Base-by-base conservation (phyloP, 1,140 invertebrate species). In the Neoseiulus cucumeris region DNA sequence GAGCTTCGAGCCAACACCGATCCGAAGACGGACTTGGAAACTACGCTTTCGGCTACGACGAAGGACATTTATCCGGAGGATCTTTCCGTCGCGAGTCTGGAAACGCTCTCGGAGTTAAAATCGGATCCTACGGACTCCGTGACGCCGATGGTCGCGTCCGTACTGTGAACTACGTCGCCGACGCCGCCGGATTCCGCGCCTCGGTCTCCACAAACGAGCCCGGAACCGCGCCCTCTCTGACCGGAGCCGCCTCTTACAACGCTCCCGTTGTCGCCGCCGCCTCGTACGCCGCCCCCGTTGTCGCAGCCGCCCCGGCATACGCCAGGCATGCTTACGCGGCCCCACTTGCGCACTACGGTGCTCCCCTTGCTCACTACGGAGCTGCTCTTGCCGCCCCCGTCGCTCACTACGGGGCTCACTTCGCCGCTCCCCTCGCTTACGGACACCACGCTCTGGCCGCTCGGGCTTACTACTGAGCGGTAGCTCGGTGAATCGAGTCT, bases 151-250 rank as follows among this genome's bases (percentile, higher is more conserved):
- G 72, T 14, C 68, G 72, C 42, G 39, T 66, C 20, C 67, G 72
- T 22, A 65, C 72, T 14, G 72, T 73, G 12, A 72, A 71, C 64
- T 73, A 73, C 67, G 42, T 67, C 7, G 71, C 69, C n/a, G 55
- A 69, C 47, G 65, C 65, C 5, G 18, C 39, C 33, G 59, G 67
- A 18, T 68, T 69, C 65, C 1, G 64, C 64, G 69, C 70, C 44
- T 65, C 66, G 42, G 70, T 72, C 39, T 64, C 68, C n/a, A 69
- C 71, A 51, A 72, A 72, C 22, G 71, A 72, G 66, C 71, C 71
- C 1, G 71, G 71, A 41, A 68, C 69, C 29, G 71, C 70, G n/a
- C 68, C 70, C 7, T 70, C 71, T 20, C 70, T 69, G 59, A 70
- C 71, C 20, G 71, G 71, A 30, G 59, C 66, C 6, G 65, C 67